These are phyloP conservation scores for Liparis tanakae DNA, from an alignment of 2,797 vertebrate species.

Conservation along the genomic window DNA sequence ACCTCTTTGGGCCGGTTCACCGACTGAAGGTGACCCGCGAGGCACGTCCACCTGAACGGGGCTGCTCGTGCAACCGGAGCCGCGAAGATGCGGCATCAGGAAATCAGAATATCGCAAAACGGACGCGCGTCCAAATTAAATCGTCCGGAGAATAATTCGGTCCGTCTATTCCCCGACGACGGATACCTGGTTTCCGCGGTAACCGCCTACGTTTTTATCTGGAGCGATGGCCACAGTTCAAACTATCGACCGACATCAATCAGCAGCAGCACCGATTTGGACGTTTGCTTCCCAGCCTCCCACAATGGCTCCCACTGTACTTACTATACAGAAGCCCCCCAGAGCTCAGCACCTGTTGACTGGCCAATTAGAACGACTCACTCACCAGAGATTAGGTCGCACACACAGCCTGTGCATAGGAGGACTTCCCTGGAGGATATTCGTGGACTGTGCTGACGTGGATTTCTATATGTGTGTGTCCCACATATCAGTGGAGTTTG, in stretches of 20 bases:
- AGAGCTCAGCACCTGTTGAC: constrained; percentile 77
- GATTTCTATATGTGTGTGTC: constrained; percentile 41
- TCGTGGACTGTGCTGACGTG: constrained; percentile 47
- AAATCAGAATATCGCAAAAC: background rate
- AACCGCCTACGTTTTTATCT: too few relatives aligned
- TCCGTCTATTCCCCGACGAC: too few relatives aligned
- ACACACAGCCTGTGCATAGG: constrained; percentile 42
- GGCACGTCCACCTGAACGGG: background rate
- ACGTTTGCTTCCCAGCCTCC: constrained; percentile 42
- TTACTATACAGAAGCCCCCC: constrained; percentile 70
- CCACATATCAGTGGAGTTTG: constrained; percentile 20
- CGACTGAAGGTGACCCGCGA: background rate
- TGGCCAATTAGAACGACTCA: constrained; percentile 78
- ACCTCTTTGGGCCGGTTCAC: background rate
- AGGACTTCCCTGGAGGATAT: constrained; percentile 59
- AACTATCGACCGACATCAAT: constrained; percentile 7
- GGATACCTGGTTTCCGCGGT: background rate
- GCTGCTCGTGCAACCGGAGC: background rate
- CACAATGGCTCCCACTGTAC: constrained; percentile 62
- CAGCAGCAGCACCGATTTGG: constrained; percentile 30
- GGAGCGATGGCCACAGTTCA: background rate
- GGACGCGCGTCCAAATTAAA: background rate
- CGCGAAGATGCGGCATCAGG: background rate
- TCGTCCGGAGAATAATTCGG: too few relatives aligned
- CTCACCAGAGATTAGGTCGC: constrained; percentile 70